Base-by-base conservation (phyloP, 2,113 vertebrate genomes). In the Trichechus manatus region DNA sequence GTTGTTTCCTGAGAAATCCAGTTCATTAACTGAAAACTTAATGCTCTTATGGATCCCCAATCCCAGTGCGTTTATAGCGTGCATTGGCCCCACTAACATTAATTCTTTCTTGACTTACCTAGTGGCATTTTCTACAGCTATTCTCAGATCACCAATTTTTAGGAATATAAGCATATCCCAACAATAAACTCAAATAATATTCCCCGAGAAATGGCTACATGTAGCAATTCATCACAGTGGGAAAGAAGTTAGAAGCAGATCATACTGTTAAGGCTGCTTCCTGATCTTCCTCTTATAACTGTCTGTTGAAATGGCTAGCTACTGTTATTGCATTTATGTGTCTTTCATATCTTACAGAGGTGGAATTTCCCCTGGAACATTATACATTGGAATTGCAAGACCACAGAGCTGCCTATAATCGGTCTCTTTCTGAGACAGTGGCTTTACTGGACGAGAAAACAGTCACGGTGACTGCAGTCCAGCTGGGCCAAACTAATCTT, bases 351-450 rank as follows among this genome's bases (percentile, higher is more conserved):
- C 59, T 97, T 97, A 82, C 94, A 98, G 98, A 98, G 93, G 70
- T 98, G 56, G n/a, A 87, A 23, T 95, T 98, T 96, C 98, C 98
- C 72, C 88, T 98, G 72, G 95, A 97, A 74, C 97, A 96, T 88
- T 98, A 98, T 39, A 94, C 95, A 2, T 84, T 98, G 83, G 92
- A 98, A 27, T 82, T 98, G 68, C 5, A 42, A 68, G 75, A 91
- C 61, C 84, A 95, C 7, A 75, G 93, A 61, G 9, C 17, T 39
- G 61, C 36, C 2, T 8, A 70, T 39, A 63, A 44, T 23, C 81
- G 42, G 4, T 97, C 82, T 79, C 1, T 3, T 11, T 6, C 82
- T 93, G 93, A 89, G 27, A 89, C 98, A 2, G 98, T 98, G 42
- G 97, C 98, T 83, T 77, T 47, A 0, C 82, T 98, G 93, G 97